Evolutionary conservation across 37 sponge, comb jelly and placozoan species (phyloP).

Genomic region (Oopsacas minuta): DNA sequence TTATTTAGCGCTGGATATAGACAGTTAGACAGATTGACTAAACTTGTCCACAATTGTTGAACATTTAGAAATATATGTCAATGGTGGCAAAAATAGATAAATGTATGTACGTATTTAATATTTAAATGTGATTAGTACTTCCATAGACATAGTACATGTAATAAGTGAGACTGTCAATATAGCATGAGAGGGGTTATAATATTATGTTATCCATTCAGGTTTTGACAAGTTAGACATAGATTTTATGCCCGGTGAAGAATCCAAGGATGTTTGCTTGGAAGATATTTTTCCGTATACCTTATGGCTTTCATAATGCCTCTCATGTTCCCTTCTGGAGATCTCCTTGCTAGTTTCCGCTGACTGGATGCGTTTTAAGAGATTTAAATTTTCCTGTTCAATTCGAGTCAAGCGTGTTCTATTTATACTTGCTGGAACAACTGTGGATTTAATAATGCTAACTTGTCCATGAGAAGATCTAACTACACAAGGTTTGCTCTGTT

Average conservation of each 20-base stretch:
- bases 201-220: background rate
- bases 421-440: background rate
- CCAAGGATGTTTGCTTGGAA: background rate
- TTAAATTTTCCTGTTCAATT: constrained; percentile 9
- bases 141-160: too few relatives aligned
- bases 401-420: background rate
- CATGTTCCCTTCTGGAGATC: background rate
- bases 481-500: background rate
- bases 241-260: background rate
- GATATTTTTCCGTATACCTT: background rate
- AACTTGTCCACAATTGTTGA: too few relatives aligned
- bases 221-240: background rate
- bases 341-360: background rate
- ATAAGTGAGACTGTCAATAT: too few relatives aligned
- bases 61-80: too few relatives aligned
- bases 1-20: too few relatives aligned
- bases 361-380: constrained; percentile 2
- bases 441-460: background rate
- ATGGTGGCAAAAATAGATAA: too few relatives aligned
- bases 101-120: too few relatives aligned
- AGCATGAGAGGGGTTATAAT: too few relatives aligned
- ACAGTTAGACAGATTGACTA: too few relatives aligned
- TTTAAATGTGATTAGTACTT: too few relatives aligned
- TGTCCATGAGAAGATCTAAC: background rate
- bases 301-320: background rate